Base-by-base conservation (phyloP, 2,113 vertebrate species). In the Ranitomeya variabilis region DNA sequence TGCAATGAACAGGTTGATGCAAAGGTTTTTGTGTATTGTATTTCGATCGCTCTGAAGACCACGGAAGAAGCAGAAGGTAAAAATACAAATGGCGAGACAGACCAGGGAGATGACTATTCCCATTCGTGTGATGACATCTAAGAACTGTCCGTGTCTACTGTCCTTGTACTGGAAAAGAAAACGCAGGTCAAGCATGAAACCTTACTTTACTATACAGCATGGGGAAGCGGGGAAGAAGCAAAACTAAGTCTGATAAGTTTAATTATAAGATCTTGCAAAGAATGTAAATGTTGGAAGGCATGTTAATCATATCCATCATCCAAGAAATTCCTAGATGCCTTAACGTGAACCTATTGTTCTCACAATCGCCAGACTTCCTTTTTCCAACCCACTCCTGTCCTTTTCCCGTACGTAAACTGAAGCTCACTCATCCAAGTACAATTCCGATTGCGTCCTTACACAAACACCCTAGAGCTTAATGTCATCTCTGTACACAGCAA, bases 11-110 rank as follows among this genome's bases (percentile, higher is more conserved):
- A 99, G 95, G 93, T 99, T 99, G 94, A 99, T 98, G 94, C 98
- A 99, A 91, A 99, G 93, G 92, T 99, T 99, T 95, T 99, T 99
- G 96, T 99, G 98, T 95, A 99, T 99, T 87, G 98, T 99, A 93
- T 99, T 99, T 89, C 98, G 97, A 92, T 99, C 98, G 52, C 97
- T 99, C 94, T 99, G 98, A 60, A 99, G 96, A 90, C 98, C 98
- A 79, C 97, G 96, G 96, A 99, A 99, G 93, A 99, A 99, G 95
- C 98, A 99, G 95, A 99, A 99, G 87, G 98, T 99, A 94, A 99
- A 99, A 95, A 99, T 98, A 96, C 98, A 98, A 93, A 99, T 96
- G 90, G 95, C 95, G 92, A 99, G 96, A 94, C 98, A 99, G 92
- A 99, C 95, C 4, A 99, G 97, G 88, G 98, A 99, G 91, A 99